Conservation (phyloP, 1,140 invertebrate species). For the Nasonia giraulti region DNA sequence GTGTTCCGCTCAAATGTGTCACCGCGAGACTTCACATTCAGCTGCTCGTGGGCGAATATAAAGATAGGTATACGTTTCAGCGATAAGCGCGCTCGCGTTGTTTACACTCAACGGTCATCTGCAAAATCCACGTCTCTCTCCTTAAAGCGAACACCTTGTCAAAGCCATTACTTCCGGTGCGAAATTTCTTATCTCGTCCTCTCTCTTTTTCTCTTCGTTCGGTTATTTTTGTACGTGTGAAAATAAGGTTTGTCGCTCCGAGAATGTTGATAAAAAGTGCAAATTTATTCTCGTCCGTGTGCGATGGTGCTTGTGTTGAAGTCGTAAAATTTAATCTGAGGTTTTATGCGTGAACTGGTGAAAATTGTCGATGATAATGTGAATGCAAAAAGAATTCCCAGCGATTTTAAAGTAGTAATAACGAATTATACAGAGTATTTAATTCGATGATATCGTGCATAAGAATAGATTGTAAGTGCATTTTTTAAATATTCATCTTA, state of each 20-base stretch:
- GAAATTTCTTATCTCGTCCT: slow-evolving; percentile 1
- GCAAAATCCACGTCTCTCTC: slow-evolving; percentile 17
- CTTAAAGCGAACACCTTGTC: background rate
- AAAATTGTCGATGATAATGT: too few species aligned
- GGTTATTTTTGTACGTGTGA: background rate
- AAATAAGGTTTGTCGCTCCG: background rate
- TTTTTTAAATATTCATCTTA: too few species aligned
- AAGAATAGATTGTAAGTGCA: too few species aligned
- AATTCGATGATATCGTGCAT: too few species aligned
- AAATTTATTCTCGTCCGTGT: background rate
- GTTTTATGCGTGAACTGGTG: background rate
- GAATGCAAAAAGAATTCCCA: too few species aligned
- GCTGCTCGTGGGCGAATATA: slow-evolving; percentile 24
- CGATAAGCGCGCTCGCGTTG: slow-evolving; percentile 43
- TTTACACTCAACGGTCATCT: slow-evolving; percentile 30
- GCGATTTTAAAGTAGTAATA: too few species aligned
- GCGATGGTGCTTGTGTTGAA: background rate
- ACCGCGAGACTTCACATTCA: slow-evolving; percentile 12
- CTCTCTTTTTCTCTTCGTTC: background rate
- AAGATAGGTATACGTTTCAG: slow-evolving; percentile 10
- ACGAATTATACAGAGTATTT: too few species aligned
- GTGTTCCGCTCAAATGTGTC: slow-evolving; percentile 26
- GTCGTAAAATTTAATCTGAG: background rate
- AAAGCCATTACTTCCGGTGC: slow-evolving; percentile 70
- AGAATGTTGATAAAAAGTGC: background rate